Evolutionary conservation across 2,113 vertebrate species (phyloP).

Genomic region (Hippocampus guttulatus): DNA sequence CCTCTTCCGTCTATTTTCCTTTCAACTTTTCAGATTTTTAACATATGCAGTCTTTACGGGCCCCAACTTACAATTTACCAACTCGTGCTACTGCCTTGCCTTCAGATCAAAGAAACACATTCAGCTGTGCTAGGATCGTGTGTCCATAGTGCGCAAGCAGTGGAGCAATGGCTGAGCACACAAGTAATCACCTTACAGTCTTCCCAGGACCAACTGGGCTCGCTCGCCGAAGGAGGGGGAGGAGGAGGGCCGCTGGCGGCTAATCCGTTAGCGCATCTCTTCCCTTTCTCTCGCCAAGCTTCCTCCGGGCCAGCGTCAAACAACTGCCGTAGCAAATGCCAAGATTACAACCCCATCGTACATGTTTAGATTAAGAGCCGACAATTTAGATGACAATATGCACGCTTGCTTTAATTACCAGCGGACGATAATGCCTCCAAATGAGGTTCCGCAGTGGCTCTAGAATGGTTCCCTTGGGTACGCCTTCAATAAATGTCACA

Average conservation of each 20-base stretch:
- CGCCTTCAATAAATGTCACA: background rate
- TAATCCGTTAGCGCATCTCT: conserved; percentile 66
- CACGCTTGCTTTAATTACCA: background rate
- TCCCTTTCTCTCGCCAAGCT: conserved; percentile 21
- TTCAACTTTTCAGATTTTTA: background rate
- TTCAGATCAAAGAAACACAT: background rate
- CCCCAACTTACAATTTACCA: background rate
- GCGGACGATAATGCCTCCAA: too few relatives aligned
- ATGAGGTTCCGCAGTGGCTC: background rate
- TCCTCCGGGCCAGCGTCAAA: background rate
- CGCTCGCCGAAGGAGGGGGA: conserved; percentile 50
- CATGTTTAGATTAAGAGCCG: background rate
- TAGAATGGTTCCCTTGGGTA: background rate
- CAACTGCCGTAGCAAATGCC: background rate
- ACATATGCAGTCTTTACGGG: background rate
- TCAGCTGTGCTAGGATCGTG: conserved; percentile 25
- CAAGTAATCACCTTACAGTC: conserved; percentile 79
- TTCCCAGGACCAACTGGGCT: conserved; percentile 54
- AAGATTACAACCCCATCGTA: background rate
- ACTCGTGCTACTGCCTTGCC: background rate
- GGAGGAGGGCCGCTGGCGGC: conserved; percentile 53
- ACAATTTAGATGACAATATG: too few relatives aligned
- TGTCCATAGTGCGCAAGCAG: conserved; percentile 71
- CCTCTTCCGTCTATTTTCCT: background rate
- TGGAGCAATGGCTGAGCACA: conserved; percentile 73